Base-by-base conservation (phyloP, 1,140 invertebrate genomes). In the Radopholus similis region DNA sequence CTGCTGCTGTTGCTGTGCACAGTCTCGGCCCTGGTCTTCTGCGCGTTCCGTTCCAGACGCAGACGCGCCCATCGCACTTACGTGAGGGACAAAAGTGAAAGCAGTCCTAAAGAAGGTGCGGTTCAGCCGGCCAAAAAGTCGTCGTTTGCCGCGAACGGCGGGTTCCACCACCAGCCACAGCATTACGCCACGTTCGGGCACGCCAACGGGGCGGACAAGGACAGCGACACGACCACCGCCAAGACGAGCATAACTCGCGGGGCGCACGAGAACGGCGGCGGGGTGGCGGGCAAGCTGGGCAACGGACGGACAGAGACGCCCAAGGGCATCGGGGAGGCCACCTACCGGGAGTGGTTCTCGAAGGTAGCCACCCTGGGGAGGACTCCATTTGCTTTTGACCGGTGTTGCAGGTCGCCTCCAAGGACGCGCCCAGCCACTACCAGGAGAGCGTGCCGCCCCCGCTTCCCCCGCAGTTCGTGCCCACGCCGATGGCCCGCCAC, bases 261-360 rank as follows among this genome's bases (percentile, higher is more conserved):
- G 53, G 53, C n/a, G 59, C 40, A 13, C 11, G n/a, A 32, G 6
- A 44, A 42, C 8, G 44, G 49, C 0, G 40, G 37, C 18, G 47
- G 57, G 30, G 35, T 58, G 4, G 65, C 32, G 44, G 34, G 26
- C 35, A 54, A 32, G 70, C 70, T 68, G 38, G 40, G n/a, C n/a
- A n/a, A n/a, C 6, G 64, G 34, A 44, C 38, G 49, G 37, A 40
- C 47, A n/a, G 68, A 74, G 56, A 47, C 58, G 13, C 78, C 77
- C 9, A 59, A 62, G 21, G 79, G 79, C 63, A 74, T 81, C 23
- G 79, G 79, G 30, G 79, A 81, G 55, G 71, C 78, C 13, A 82
- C 76, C 9, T 81, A 81, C 58, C 62, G 71, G 18, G 79, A 81
- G 51, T 81, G 79, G 79, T 74, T 72, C 30, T 67, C 34, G 13